Evolutionary conservation across 64 coral and sea anemone species (phyloP).

Genomic region (Stichodactyla mertensii): DNA sequence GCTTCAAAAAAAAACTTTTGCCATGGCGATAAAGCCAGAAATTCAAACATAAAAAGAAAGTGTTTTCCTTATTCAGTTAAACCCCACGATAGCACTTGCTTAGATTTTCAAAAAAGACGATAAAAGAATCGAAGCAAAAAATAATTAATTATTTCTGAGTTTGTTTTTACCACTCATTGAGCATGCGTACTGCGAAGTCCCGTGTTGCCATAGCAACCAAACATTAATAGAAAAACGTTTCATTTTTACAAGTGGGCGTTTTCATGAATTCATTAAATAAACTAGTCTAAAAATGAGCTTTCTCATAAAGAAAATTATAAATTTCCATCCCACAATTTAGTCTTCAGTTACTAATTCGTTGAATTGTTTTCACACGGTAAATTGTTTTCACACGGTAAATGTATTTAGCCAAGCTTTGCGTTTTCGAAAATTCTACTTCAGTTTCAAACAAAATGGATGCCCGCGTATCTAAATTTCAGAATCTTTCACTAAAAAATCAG

Average conservation of each 20-base stretch:
- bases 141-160: not conserved
- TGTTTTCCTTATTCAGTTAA: not conserved
- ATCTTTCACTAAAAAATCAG: too few relatives aligned
- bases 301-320: not conserved
- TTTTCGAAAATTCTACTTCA: not conserved
- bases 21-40: not conserved
- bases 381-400: not conserved
- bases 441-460: too few relatives aligned
- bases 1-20: not conserved
- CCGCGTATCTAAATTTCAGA: too few relatives aligned
- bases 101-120: not conserved
- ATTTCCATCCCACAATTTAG: not conserved
- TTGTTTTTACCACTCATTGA: not conserved
- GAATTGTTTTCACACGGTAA: not conserved
- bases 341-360: not conserved
- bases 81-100: not conserved
- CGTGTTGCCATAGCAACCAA: not conserved
- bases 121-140: not conserved
- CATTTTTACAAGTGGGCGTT: not conserved
- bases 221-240: not conserved
- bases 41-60: not conserved
- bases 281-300: not conserved
- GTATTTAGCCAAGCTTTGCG: not conserved
- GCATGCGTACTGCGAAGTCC: not conserved
- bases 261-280: not conserved